phyloP scores from a whole-genome alignment of 2,113 vertebrate genomes.

The Oreochromis tanganicae region DNA sequence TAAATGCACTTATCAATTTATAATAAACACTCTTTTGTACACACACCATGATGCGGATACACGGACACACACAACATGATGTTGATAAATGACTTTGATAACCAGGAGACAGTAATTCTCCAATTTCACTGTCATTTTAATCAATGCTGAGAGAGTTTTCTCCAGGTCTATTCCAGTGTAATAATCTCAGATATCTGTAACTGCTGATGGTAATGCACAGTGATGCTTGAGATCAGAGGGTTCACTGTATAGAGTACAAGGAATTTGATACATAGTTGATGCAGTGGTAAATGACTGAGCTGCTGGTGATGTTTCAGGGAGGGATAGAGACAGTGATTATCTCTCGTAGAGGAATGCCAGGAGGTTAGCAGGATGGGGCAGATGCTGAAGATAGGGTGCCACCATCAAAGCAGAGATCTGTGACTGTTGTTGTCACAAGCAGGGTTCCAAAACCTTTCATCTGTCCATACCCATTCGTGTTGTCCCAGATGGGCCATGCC shows the following conservation, averaged over 20 bases:
- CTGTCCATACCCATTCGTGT: neutral
- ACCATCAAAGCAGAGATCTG: conserved; percentile 50
- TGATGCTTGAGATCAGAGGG: conserved; percentile 11
- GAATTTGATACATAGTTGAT: conserved; percentile 1
- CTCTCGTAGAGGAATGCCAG: neutral
- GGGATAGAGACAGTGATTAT: neutral
- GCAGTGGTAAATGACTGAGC: conserved; percentile 9
- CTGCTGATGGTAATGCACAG: conserved; percentile 43
- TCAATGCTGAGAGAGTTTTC: conserved; percentile 21
- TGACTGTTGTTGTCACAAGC: conserved; percentile 45
- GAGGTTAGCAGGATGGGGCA: conserved; percentile 31
- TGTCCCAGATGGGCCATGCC: conserved; percentile 13
- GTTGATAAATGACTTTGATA: conserved; percentile 34
- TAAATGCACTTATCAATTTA: neutral
- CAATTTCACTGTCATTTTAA: conserved; percentile 19
- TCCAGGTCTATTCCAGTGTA: neutral
- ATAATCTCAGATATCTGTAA: conserved; percentile 37
- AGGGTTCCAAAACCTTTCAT: conserved; percentile 39
- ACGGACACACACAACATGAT: neutral
- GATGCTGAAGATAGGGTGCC: conserved; percentile 21
- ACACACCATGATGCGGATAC: neutral
- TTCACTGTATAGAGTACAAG: neutral
- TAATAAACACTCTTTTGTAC: neutral
- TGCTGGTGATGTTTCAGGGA: neutral
- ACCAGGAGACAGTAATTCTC: conserved; percentile 17